These are phyloP conservation scores for Phthorimaea operculella DNA, from an alignment of 1,140 invertebrate genomes.

Conservation along the genomic window DNA sequence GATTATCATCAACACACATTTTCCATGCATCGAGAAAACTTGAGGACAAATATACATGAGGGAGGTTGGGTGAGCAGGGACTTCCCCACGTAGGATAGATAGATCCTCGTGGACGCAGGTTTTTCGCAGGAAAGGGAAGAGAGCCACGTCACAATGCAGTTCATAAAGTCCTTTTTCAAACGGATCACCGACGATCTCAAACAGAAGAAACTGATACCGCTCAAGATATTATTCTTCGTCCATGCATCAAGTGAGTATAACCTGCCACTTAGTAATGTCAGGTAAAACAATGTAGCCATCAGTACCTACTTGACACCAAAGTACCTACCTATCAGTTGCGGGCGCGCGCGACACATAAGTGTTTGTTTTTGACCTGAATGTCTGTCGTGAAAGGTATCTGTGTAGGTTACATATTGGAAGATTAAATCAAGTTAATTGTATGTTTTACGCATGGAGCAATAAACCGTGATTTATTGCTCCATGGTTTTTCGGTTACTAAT, in stretches of 20 bases:
- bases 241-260: slow-evolving; percentile 79
- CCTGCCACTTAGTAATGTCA: neutral
- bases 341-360: no score
- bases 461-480: no score
- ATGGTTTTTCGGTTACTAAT: no score
- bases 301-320: no score
- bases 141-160: slow-evolving; percentile 57
- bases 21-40: slow-evolving; percentile 48
- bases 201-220: slow-evolving; percentile 76
- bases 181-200: slow-evolving; percentile 77
- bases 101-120: slow-evolving; percentile 14
- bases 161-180: slow-evolving; percentile 71
- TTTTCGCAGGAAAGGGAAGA: slow-evolving; percentile 6
- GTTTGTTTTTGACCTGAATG: no score
- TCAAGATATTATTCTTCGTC: slow-evolving; percentile 82
- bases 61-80: slow-evolving; percentile 34
- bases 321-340: no score
- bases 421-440: no score
- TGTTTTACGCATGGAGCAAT: no score
- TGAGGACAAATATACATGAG: slow-evolving; percentile 25
- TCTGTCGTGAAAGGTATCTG: no score
- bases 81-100: slow-evolving; percentile 38
- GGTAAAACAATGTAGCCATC: no score
- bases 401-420: no score
- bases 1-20: slow-evolving; percentile 9